A percentile compares a stretch with the other conserved stretches of the same genome.
Evolutionary conservation across 37 sponge, comb jelly and placozoan species (phyloP).

Genomic region (Hormiphora californensis): DNA sequence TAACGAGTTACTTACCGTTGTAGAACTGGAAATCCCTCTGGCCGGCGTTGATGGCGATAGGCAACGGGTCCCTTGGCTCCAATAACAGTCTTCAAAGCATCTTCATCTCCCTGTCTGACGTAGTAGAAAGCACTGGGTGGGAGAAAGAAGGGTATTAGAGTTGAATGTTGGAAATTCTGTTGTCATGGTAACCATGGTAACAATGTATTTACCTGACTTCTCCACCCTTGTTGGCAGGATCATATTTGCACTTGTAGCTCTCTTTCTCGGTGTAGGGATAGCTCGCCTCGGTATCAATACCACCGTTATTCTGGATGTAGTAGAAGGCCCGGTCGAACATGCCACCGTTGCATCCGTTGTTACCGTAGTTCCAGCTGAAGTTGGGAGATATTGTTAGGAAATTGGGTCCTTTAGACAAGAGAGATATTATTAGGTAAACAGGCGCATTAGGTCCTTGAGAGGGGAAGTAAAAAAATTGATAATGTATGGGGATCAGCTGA

Average conservation of each 20-base stretch:
- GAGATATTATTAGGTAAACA: too few relatives aligned
- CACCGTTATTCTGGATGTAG: conserved; percentile 65
- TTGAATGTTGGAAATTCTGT: neutral
- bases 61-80: conserved; percentile 33
- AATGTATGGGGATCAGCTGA: too few relatives aligned
- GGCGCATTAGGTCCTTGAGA: too few relatives aligned
- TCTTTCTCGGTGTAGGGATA: conserved; percentile 64
- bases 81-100: conserved; percentile 7
- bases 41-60: conserved; percentile 32
- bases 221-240: too few relatives aligned
- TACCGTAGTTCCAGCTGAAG: conserved; percentile 59
- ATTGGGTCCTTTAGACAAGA: neutral
- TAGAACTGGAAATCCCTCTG: conserved; percentile 46
- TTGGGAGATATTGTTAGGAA: neutral
- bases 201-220: too few relatives aligned
- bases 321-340: conserved; percentile 63
- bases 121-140: conserved; percentile 16
- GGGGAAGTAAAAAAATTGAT: too few relatives aligned
- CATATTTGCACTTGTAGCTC: conserved; percentile 7
- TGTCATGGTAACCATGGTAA: too few relatives aligned
- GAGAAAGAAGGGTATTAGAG: neutral
- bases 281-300: conserved; percentile 61
- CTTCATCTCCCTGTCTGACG: conserved; percentile 38
- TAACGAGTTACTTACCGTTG: neutral
- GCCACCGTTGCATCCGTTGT: conserved; percentile 73